Evolutionary conservation across 2,113 vertebrate genomes (phyloP), one percentile per base, ranked within the genome.

Genomic region (Australoheros scitulus): DNA sequence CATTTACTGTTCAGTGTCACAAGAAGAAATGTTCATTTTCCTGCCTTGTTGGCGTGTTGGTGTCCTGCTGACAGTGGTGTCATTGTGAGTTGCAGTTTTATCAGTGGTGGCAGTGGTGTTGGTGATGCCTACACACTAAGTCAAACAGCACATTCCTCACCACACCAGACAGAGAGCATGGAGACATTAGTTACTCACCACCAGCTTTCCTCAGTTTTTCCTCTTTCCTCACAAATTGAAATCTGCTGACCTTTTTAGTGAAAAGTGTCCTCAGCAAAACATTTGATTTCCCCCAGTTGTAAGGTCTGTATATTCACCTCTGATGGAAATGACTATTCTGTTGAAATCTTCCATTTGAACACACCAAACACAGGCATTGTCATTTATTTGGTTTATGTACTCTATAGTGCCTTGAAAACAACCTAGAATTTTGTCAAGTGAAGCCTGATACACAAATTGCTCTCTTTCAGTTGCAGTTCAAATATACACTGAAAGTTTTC

Each of bases 11-110:
- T 38, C 24, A 15, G 36, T 7, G 43, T 17, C 61, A 26, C 29
- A 75, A 36, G 29, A 34, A 55, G 50, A 38, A 18, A 1, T 52
- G 65, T 52, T 72, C 43, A 32, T 72, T 18, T 72, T 72, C 65
- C 17, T 20, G 43, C 65, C 65, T 72, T 24, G 17, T 47, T 72
- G 0, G 43, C 0, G 32, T 72, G 65, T 72, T 72, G 32, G 65
- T 72, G 65, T 72, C 65, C 24, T 2, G 26, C 65, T 52, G 26
- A 72, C 43, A 72, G 65, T 8, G 24, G 85, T 34, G 79, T 88
- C 86, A 81, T 87, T 90, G 88, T 90, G 74, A 78, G 83, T 74
- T 41, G 76, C 79, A 78, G 59, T 41, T 72, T 64, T 24, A 72
- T 72, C 9, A 18, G 57, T 3, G 65, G 15, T 5, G 82, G 59